Conservation (phyloP, 2,888 invertebrate genomes). For the Metellina segmentata region DNA sequence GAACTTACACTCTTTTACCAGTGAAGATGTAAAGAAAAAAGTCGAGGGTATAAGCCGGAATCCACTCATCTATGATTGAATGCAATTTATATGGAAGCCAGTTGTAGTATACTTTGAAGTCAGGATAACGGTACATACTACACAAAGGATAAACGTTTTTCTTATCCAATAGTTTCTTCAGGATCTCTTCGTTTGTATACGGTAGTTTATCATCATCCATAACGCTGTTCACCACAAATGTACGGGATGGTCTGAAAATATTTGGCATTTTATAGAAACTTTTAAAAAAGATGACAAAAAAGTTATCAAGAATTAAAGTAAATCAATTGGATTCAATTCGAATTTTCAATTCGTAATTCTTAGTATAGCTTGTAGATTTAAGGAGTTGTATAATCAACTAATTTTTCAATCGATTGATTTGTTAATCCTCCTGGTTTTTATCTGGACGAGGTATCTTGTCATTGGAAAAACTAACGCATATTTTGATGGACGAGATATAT, state of each 20-base stretch:
- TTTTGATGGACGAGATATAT: too few species aligned
- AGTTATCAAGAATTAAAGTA: too few species aligned
- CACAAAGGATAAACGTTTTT: slow-evolving; percentile 59
- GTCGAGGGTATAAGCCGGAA: slow-evolving; percentile 62
- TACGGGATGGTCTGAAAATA: slow-evolving; percentile 43
- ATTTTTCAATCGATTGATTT: too few species aligned
- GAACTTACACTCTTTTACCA: slow-evolving; percentile 68
- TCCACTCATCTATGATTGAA: slow-evolving; percentile 67
- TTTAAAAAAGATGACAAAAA: too few species aligned
- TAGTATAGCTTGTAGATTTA: too few species aligned
- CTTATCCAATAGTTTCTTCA: slow-evolving; percentile 45
- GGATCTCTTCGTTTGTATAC: slow-evolving; percentile 44
- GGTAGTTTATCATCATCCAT: slow-evolving; percentile 57
- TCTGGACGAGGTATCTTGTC: too few species aligned
- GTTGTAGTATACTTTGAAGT: slow-evolving; percentile 59
- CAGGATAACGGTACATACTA: slow-evolving; percentile 69
- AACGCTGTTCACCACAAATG: slow-evolving; percentile 49
- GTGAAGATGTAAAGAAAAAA: slow-evolving; percentile 65
- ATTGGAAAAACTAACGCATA: too few species aligned
- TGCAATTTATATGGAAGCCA: slow-evolving; percentile 48
- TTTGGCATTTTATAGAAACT: neutral
- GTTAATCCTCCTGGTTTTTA: too few species aligned
- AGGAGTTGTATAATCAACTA: too few species aligned
- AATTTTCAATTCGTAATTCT: too few species aligned
- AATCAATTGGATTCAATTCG: too few species aligned